Evolutionary conservation across 2,888 invertebrate genomes (phyloP).

Genomic region (Ferrisia virgata): DNA sequence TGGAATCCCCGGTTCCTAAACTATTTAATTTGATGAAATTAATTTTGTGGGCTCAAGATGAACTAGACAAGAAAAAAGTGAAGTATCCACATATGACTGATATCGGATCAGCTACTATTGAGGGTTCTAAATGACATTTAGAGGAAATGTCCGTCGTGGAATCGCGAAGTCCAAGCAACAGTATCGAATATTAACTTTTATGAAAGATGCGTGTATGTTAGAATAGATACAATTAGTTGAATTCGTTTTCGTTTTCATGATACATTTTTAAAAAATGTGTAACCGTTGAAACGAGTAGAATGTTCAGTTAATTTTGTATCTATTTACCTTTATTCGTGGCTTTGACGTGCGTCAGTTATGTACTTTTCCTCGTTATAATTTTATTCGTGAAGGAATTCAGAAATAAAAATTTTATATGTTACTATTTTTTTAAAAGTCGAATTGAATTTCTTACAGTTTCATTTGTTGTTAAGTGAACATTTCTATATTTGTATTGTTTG

Average conservation of each 20-base stretch:
- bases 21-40: slow-evolving; percentile 86
- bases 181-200: slow-evolving; percentile 42
- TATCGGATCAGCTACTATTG: slow-evolving; percentile 76
- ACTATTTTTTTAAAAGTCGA: not conserved
- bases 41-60: slow-evolving; percentile 93
- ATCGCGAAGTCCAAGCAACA: slow-evolving; percentile 32
- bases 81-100: slow-evolving; percentile 95
- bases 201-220: not conserved
- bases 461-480: not conserved
- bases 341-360: not conserved
- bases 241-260: not conserved
- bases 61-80: slow-evolving; percentile 90
- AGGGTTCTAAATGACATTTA: slow-evolving; percentile 48
- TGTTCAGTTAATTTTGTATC: not conserved
- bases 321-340: not conserved
- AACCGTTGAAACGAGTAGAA: not conserved
- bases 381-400: not conserved
- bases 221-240: not conserved
- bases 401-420: not conserved
- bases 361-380: not conserved
- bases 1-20: slow-evolving; percentile 85
- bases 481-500: not conserved
- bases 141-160: slow-evolving; percentile 21
- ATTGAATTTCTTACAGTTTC: not conserved
- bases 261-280: not conserved